A percentile compares a stretch with the other conserved stretches of the same genome.
phyloP scores from a whole-genome alignment of 2,888 invertebrate genomes.

The Danaus chrysippus region DNA sequence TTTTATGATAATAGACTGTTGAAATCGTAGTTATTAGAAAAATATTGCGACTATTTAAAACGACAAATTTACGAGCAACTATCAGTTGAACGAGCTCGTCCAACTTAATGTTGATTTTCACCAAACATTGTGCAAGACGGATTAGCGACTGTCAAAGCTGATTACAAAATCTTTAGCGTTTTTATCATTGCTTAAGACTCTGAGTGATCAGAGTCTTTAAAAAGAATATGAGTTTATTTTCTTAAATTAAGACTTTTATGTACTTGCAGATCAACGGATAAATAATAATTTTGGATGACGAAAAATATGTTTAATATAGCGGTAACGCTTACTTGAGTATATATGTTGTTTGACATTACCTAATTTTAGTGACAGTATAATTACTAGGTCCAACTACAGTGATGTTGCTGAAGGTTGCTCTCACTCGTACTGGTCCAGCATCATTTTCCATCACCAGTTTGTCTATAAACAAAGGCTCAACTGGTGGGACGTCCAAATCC shows the following conservation, averaged over 20 bases:
- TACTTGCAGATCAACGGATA: no score
- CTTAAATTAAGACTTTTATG: no score
- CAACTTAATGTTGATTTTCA: conserved; percentile 3
- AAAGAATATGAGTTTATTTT: no score
- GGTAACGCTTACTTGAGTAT: no score
- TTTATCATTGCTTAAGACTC: conserved; percentile 4
- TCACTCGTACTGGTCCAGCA: conserved; percentile 85
- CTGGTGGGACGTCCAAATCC: conserved; percentile 85
- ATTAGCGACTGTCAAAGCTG: not conserved
- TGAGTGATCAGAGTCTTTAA: no score
- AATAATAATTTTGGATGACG: no score
- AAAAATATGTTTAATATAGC: no score
- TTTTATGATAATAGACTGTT: conserved; percentile 23
- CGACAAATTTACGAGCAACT: not conserved
- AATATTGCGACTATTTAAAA: conserved; percentile 25
- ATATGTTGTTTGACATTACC: conserved; percentile 52
- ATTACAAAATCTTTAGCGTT: conserved; percentile 6
- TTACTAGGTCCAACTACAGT: conserved; percentile 88
- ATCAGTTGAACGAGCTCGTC: not conserved
- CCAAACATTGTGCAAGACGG: conserved; percentile 5
- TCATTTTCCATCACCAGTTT: conserved; percentile 88
- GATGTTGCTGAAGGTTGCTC: conserved; percentile 86
- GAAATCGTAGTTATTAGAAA: conserved; percentile 25
- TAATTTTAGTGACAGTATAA: conserved; percentile 84
- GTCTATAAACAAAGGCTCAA: conserved; percentile 86